Conservation (phyloP, 1,140 invertebrate species). For the Pomacea maculata region DNA sequence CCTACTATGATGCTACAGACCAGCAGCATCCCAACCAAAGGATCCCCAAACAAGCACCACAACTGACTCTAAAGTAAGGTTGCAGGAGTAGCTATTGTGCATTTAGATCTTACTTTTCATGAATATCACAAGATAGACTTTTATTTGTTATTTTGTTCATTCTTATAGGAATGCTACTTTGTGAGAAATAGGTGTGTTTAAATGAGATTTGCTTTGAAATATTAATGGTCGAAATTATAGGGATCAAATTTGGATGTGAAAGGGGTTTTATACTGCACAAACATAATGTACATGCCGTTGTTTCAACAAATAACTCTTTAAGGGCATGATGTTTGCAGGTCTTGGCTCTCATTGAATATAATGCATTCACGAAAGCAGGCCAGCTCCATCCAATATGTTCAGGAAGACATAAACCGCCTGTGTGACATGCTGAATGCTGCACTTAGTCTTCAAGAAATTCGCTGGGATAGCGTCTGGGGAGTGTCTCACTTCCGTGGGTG, state of each 20-base stretch:
- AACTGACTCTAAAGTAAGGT: slow-evolving; percentile 34
- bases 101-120: not conserved
- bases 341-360: slow-evolving; percentile 46
- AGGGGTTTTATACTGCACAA: not conserved
- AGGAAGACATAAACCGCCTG: slow-evolving; percentile 42
- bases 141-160: not conserved
- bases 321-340: slow-evolving; percentile 22
- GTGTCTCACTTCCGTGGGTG: slow-evolving; percentile 46
- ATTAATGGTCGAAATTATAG: not conserved
- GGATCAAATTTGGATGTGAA: not conserved
- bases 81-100: not conserved
- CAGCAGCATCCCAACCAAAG: slow-evolving; percentile 31
- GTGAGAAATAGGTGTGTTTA: not conserved
- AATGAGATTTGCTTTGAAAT: not conserved
- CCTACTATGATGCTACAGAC: slow-evolving; percentile 41
- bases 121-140: not conserved
- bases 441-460: slow-evolving; percentile 35
- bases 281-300: too few species aligned
- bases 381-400: slow-evolving; percentile 24
- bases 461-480: slow-evolving; percentile 54
- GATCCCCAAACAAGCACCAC: slow-evolving; percentile 1
- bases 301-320: not conserved
- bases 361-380: slow-evolving; percentile 26
- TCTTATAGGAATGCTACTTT: not conserved
- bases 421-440: slow-evolving; percentile 30